A percentile compares a stretch with the other conserved stretches of the same genome.
phyloP scores from a whole-genome alignment of 2,797 vertebrate genomes.

The Melanotaenia trifasciata region DNA sequence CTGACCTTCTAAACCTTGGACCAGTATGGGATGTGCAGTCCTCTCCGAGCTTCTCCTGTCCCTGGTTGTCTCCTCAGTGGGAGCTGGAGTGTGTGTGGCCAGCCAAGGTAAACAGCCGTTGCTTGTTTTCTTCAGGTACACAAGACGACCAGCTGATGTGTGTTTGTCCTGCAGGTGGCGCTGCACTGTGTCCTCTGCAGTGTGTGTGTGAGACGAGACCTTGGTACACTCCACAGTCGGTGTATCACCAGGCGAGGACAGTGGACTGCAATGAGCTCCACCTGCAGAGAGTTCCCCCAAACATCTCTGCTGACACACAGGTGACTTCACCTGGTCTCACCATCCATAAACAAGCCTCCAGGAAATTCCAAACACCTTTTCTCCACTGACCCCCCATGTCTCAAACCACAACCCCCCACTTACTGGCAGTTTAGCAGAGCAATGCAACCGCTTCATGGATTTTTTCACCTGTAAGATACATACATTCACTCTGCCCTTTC shows the following conservation, averaged over 20 bases:
- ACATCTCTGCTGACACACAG: constrained; percentile 80
- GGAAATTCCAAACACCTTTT: too few relatives aligned
- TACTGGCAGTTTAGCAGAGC: too few relatives aligned
- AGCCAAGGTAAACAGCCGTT: constrained; percentile 41
- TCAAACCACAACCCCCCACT: too few relatives aligned
- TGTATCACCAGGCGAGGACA: constrained; percentile 86
- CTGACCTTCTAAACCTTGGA: constrained; percentile 4
- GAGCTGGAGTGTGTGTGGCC: constrained; percentile 29
- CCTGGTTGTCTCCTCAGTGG: constrained; percentile 51
- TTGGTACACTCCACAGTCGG: constrained; percentile 88
- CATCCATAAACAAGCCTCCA: too few relatives aligned
- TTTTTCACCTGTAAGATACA: too few relatives aligned
- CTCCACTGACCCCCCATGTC: too few relatives aligned
- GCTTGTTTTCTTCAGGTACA: neutral
- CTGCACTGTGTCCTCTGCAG: constrained; percentile 81
- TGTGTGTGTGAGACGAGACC: constrained; percentile 89
- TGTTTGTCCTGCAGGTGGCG: constrained; percentile 51
- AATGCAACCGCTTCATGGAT: too few relatives aligned
- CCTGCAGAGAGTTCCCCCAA: constrained; percentile 78
- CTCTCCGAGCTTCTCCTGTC: constrained; percentile 30
- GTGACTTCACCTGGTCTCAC: neutral
- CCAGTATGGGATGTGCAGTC: constrained; percentile 64
- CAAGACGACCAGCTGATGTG: too few relatives aligned
- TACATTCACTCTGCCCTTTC: too few relatives aligned
- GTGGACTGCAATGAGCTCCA: constrained; percentile 89